Evolutionary conservation across 1,140 invertebrate genomes (phyloP).

Genomic region (Nephotettix cincticeps): DNA sequence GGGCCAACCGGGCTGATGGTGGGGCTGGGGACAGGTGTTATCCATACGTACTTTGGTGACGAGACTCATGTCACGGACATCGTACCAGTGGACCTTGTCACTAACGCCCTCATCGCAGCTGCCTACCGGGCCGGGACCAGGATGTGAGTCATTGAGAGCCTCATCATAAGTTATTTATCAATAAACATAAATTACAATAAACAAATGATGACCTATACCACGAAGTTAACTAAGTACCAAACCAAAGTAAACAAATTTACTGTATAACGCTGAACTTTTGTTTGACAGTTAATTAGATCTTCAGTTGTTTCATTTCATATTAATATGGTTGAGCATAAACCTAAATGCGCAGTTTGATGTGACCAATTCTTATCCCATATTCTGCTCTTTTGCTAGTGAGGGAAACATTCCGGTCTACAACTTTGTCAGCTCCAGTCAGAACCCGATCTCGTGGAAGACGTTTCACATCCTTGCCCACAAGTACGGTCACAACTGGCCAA

Average conservation of each 20-base stretch:
- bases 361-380: not conserved
- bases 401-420: constrained; percentile 51
- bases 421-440: constrained; percentile 56
- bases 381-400: not conserved
- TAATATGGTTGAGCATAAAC: no score
- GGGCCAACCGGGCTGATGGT: constrained; percentile 69
- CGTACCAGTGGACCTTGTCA: constrained; percentile 83
- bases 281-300: no score
- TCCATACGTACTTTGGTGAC: constrained; percentile 59
- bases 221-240: no score
- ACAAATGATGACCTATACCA: no score
- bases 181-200: no score
- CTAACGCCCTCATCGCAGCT: constrained; percentile 74
- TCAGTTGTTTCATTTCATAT: no score
- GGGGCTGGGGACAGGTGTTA: constrained; percentile 60
- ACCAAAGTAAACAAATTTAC: no score
- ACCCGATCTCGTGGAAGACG: constrained; percentile 56
- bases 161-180: no score
- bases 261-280: no score
- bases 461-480: constrained; percentile 55
- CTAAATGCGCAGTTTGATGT: no score
- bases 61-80: constrained; percentile 63
- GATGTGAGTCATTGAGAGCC: constrained; percentile 1
- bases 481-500: constrained; percentile 45
- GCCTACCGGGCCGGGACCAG: constrained; percentile 45